Conservation (phyloP, 2,888 invertebrate genomes). For the Dryocosmus kuriphilus region DNA sequence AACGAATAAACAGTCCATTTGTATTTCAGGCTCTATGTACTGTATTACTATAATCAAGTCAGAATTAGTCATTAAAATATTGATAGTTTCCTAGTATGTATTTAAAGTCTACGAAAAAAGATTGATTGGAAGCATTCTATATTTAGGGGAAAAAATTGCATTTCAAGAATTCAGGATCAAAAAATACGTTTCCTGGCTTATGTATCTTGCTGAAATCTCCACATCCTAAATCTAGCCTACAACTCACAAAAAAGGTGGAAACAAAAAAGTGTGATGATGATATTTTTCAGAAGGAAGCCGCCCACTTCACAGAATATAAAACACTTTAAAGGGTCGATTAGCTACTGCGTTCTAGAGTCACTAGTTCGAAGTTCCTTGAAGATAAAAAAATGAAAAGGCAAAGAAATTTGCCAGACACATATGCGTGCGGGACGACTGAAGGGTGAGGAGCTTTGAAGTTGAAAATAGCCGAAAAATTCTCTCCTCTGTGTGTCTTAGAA, state of each 20-base stretch:
- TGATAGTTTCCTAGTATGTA: too few species aligned
- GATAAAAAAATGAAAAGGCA: constrained; percentile 48
- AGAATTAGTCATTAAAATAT: background rate
- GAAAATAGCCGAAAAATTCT: constrained; percentile 56
- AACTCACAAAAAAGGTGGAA: background rate
- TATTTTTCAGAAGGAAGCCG: background rate
- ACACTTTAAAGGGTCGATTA: constrained; percentile 51
- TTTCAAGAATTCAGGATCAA: too few species aligned
- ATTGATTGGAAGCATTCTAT: background rate
- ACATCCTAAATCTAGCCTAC: background rate
- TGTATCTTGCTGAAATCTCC: background rate
- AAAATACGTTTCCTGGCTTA: too few species aligned
- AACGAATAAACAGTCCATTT: background rate
- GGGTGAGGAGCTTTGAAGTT: constrained; percentile 48
- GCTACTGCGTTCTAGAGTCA: constrained; percentile 47
- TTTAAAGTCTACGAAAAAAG: too few species aligned
- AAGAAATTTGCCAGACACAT: constrained; percentile 52
- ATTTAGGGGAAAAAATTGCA: too few species aligned
- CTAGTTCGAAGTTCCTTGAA: constrained; percentile 28
- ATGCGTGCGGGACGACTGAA: constrained; percentile 35
- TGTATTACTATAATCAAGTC: background rate
- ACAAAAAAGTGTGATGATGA: background rate
- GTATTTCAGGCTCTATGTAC: background rate
- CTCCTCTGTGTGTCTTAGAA: constrained; percentile 49
- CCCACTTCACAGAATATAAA: constrained; percentile 40